phyloP scores from a whole-genome alignment of 2,888 invertebrate genomes.

The Lithophane leautieri region DNA sequence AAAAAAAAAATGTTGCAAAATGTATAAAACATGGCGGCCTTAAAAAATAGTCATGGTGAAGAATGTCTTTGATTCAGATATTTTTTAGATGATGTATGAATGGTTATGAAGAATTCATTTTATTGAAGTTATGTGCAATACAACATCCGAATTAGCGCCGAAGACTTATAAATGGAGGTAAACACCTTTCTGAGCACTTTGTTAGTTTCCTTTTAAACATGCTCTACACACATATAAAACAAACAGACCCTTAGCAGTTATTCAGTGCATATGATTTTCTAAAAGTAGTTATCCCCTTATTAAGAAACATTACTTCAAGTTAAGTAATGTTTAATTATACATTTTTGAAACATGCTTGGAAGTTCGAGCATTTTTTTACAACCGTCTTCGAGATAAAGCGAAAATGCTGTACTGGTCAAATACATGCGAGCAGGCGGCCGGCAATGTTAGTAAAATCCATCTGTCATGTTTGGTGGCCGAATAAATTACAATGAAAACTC shows the following conservation, averaged over 20 bases:
- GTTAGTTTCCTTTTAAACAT: background rate
- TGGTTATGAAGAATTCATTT: conserved; percentile 30
- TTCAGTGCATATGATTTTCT: conserved; percentile 14
- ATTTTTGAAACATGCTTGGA: too few relatives aligned
- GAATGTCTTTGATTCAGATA: conserved; percentile 46
- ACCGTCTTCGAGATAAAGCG: too few relatives aligned
- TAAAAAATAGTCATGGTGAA: conserved; percentile 6
- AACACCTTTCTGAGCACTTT: background rate
- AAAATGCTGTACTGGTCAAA: too few relatives aligned
- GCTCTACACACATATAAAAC: background rate
- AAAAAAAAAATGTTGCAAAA: conserved; percentile 7
- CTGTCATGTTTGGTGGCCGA: too few relatives aligned
- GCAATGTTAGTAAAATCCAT: too few relatives aligned
- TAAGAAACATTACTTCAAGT: too few relatives aligned
- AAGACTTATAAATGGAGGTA: conserved; percentile 7
- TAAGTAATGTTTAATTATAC: too few relatives aligned
- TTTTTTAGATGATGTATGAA: conserved; percentile 40
- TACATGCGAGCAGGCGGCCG: too few relatives aligned
- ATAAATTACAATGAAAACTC: too few relatives aligned
- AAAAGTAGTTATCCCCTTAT: background rate
- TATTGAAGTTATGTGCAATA: conserved; percentile 41
- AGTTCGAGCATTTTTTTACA: too few relatives aligned
- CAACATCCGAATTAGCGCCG: conserved; percentile 38
- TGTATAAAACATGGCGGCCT: conserved; percentile 10
- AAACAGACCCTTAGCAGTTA: background rate